Percentiles rank a stretch among this genome's conserved stretches.
These are phyloP conservation scores for Sisyra terminalis DNA, from an alignment of 2,888 invertebrate species.

Conservation along the genomic window DNA sequence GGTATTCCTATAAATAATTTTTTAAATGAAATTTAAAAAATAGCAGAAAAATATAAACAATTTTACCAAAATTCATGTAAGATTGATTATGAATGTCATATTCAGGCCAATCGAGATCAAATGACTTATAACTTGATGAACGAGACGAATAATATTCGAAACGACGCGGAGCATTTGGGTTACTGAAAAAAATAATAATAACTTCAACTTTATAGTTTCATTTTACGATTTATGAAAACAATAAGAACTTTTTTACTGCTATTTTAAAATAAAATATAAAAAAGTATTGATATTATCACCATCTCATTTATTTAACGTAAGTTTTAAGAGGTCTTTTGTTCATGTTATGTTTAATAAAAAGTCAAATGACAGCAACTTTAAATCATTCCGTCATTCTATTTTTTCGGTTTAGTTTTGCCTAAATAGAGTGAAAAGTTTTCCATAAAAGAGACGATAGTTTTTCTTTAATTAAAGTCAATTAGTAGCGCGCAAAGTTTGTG, in stretches of 20 bases:
- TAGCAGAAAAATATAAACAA: not conserved
- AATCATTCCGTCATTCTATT: too few species aligned
- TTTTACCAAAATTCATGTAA: conserved; percentile 60
- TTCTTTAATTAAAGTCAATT: too few species aligned
- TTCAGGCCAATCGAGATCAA: conserved; percentile 69
- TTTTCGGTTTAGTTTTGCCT: too few species aligned
- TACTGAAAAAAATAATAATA: conserved; percentile 31
- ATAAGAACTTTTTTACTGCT: not conserved
- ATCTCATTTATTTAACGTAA: too few species aligned
- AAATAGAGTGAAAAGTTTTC: too few species aligned
- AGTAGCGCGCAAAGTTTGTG: too few species aligned
- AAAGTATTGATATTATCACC: too few species aligned
- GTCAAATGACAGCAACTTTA: too few species aligned
- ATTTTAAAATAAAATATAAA: too few species aligned
- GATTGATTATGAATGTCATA: conserved; percentile 58
- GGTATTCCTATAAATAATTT: conserved; percentile 46
- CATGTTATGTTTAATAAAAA: too few species aligned
- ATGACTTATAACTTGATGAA: conserved; percentile 47
- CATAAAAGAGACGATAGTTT: too few species aligned
- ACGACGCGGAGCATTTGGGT: conserved; percentile 57
- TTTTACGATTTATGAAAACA: conserved; percentile 2
- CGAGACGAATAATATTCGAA: conserved; percentile 45
- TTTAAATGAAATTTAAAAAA: not conserved
- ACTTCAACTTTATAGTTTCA: conserved; percentile 6
- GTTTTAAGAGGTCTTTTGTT: too few species aligned